These are phyloP conservation scores for Eulithis testata DNA, from an alignment of 2,888 invertebrate genomes.

Conservation along the genomic window DNA sequence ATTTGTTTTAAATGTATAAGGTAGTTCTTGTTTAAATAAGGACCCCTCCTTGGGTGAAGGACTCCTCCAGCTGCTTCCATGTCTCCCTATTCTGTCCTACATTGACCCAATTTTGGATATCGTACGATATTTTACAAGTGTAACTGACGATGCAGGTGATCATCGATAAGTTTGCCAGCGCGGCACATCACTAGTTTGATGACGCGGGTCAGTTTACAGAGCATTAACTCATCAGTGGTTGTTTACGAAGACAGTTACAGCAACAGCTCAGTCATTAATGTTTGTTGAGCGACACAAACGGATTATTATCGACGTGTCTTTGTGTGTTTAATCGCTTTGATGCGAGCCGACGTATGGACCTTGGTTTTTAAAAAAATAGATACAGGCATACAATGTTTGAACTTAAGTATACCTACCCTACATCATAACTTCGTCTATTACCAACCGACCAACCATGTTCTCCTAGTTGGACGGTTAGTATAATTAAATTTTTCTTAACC, in stretches of 20 bases:
- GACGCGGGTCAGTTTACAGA: constrained; percentile 67
- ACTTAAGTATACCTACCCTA: background rate
- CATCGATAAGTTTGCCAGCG: constrained; percentile 28
- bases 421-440: too few relatives aligned
- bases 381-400: background rate
- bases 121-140: background rate
- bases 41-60: too few relatives aligned
- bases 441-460: too few relatives aligned
- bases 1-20: too few relatives aligned
- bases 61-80: too few relatives aligned
- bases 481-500: too few relatives aligned
- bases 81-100: too few relatives aligned
- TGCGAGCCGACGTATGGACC: constrained; percentile 36
- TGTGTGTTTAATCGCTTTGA: constrained; percentile 43
- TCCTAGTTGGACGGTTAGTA: too few relatives aligned
- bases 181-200: constrained; percentile 52
- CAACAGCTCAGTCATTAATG: constrained; percentile 50
- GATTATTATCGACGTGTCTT: constrained; percentile 36
- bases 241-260: constrained; percentile 68
- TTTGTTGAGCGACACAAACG: constrained; percentile 38
- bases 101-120: background rate
- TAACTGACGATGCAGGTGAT: constrained; percentile 8
- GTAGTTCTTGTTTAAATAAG: too few relatives aligned
- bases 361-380: background rate
- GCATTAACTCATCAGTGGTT: constrained; percentile 68